A percentile compares a stretch with the other conserved stretches of the same genome.
Evolutionary conservation across 2,113 vertebrate genomes (phyloP).

Genomic region (Desmodus rotundus): DNA sequence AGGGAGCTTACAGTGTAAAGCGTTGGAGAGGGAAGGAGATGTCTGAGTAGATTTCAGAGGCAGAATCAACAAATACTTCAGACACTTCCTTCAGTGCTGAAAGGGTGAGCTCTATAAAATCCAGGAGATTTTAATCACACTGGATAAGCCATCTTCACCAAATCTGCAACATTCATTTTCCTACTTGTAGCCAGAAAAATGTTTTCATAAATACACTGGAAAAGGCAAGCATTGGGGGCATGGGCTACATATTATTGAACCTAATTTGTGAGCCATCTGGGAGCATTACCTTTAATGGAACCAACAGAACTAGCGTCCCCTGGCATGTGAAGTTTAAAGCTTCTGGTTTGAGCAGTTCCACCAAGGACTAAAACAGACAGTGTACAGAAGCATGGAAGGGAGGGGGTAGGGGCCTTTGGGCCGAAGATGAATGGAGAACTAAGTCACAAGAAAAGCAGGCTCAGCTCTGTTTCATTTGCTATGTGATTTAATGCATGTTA

Average conservation of each 20-base stretch:
- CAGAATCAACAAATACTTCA: neutral
- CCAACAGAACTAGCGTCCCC: neutral
- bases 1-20: neutral
- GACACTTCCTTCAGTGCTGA: neutral
- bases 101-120: neutral
- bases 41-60: neutral
- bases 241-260: neutral
- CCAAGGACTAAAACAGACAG: no score
- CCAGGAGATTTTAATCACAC: neutral
- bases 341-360: neutral
- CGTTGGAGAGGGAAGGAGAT: neutral
- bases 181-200: neutral
- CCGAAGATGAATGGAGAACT: neutral
- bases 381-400: neutral
- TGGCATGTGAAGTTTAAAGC: neutral
- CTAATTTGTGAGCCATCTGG: constrained; percentile 55
- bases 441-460: neutral
- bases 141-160: neutral
- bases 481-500: neutral
- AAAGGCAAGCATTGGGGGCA: neutral
- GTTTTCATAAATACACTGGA: neutral
- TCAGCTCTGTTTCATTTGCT: neutral
- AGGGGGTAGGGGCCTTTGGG: neutral
- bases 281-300: constrained; percentile 24
- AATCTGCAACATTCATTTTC: neutral